Conservation (phyloP, 2,888 invertebrate species). For the Lochmaea crataegi region DNA sequence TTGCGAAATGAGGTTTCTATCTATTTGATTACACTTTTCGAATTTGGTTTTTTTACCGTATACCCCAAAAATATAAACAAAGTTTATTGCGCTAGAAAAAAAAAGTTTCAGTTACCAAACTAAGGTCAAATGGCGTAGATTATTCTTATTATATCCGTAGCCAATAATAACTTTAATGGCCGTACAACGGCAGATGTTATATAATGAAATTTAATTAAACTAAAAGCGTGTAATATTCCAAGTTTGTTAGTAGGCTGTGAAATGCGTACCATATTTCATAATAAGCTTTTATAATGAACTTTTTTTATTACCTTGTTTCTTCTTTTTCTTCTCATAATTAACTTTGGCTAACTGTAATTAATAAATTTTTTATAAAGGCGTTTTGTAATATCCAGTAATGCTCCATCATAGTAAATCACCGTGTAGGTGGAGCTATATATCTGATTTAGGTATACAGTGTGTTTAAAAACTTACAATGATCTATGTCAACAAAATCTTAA, state of each 20-base stretch:
- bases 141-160: background rate
- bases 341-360: background rate
- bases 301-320: background rate
- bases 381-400: background rate
- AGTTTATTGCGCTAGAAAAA: no score
- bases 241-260: conserved; percentile 6
- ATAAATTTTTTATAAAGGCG: background rate
- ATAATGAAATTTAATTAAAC: conserved; percentile 17
- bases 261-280: conserved; percentile 14
- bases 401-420: background rate
- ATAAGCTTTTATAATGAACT: conserved; percentile 7
- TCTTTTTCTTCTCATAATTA: conserved; percentile 1
- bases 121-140: background rate
- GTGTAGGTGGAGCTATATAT: background rate
- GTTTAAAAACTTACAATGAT: no score
- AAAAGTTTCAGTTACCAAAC: no score
- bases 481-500: no score
- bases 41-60: background rate
- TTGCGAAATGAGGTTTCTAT: background rate
- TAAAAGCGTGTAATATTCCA: conserved; percentile 1
- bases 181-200: conserved; percentile 1
- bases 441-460: no score
- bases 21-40: background rate
- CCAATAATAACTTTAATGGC: background rate
- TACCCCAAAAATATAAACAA: background rate